These are phyloP conservation scores for Drosophila picticornis DNA, from an alignment of 2,888 invertebrate species.

Conservation along the genomic window DNA sequence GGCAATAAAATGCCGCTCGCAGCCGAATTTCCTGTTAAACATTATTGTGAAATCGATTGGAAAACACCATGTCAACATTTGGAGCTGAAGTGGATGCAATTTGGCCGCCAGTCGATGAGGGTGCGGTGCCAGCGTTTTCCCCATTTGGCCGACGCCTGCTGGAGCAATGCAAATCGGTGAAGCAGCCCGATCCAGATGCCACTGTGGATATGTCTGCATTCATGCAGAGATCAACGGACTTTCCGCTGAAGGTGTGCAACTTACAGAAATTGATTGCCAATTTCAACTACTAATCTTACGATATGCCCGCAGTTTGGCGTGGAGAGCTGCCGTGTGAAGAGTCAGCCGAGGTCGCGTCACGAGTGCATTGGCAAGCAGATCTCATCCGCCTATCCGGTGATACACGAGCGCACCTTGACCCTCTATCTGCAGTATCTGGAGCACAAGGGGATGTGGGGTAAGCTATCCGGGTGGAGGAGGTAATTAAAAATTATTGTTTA, in stretches of 20 bases:
- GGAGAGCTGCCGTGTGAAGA: slow-evolving; percentile 77
- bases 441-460: slow-evolving; percentile 86
- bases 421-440: slow-evolving; percentile 89
- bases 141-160: slow-evolving; percentile 70
- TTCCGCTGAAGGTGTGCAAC: slow-evolving; percentile 74
- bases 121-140: slow-evolving; percentile 21
- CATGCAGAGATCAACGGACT: slow-evolving; percentile 67
- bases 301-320: slow-evolving; percentile 79
- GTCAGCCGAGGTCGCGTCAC: slow-evolving; percentile 73
- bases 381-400: slow-evolving; percentile 88
- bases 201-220: slow-evolving; percentile 59
- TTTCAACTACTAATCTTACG: neutral
- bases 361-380: slow-evolving; percentile 78
- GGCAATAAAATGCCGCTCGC: slow-evolving; percentile 27
- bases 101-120: slow-evolving; percentile 50
- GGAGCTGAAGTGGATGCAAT: slow-evolving; percentile 74
- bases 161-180: slow-evolving; percentile 58
- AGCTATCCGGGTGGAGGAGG: slow-evolving; percentile 15
- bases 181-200: slow-evolving; percentile 56
- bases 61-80: slow-evolving; percentile 69
- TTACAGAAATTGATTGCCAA: neutral
- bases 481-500: neutral
- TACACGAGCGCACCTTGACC: slow-evolving; percentile 89
- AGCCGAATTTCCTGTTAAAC: slow-evolving; percentile 22
- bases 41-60: slow-evolving; percentile 42